Conservation (phyloP, 2,888 invertebrate genomes). For the Drosophila yooni region DNA sequence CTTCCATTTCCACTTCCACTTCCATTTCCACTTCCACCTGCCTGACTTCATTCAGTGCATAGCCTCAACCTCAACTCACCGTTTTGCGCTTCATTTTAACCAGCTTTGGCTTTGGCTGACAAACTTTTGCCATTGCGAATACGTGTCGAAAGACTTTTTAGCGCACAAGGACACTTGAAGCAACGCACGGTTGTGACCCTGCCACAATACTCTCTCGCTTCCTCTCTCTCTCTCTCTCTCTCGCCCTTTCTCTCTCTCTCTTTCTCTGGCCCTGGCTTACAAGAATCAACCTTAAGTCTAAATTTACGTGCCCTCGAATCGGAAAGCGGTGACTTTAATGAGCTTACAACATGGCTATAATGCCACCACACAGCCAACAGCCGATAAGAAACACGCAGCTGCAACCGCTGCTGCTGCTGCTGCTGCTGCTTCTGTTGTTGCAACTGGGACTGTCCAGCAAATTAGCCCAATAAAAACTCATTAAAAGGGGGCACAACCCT, state of each 20-base stretch:
- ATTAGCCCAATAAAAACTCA: conserved; percentile 58
- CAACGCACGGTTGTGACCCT: conserved; percentile 36
- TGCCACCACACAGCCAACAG: conserved; percentile 10
- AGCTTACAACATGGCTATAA: conserved; percentile 54
- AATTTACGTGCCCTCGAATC: conserved; percentile 60
- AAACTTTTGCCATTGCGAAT: conserved; percentile 66
- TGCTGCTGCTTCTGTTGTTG: background rate
- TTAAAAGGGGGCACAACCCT: conserved; percentile 33
- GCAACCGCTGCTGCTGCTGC: conserved; percentile 6
- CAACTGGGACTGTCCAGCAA: conserved; percentile 41
- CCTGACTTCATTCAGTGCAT: background rate
- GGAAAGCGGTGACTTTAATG: conserved; percentile 65
- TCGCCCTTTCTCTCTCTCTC: background rate
- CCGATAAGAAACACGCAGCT: conserved; percentile 53
- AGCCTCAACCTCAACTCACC: conserved; percentile 1
- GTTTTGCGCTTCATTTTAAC: conserved; percentile 57
- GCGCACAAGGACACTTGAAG: conserved; percentile 72
- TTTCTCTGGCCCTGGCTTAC: conserved; percentile 23
- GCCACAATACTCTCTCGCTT: conserved; percentile 1
- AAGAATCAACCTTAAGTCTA: conserved; percentile 40
- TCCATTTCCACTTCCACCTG: conserved; percentile 22
- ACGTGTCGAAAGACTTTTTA: conserved; percentile 74
- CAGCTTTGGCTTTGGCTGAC: conserved; percentile 67
- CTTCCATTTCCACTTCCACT: conserved; percentile 7
- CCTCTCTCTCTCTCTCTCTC: background rate